phyloP scores from a whole-genome alignment of 2,888 invertebrate genomes.

The Ectemnius cavifrons region DNA sequence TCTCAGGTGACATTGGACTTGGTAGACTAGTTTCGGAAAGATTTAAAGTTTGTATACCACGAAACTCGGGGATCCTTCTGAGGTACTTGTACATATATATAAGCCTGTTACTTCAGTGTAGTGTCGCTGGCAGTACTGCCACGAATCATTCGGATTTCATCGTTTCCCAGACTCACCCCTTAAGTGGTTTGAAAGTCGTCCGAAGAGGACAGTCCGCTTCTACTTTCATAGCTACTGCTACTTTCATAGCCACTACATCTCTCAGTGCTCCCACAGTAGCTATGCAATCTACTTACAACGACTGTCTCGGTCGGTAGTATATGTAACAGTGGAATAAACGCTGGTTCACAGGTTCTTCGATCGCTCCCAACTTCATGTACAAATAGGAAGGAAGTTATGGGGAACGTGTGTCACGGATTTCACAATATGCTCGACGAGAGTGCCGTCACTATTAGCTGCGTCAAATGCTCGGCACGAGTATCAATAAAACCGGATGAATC shows the following conservation, averaged over 20 bases:
- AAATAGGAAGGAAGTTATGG: background rate
- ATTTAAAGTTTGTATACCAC: conserved; percentile 46
- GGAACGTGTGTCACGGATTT: conserved; percentile 20
- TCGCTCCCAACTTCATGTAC: too few relatives aligned
- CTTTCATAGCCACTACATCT: background rate
- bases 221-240: conserved; percentile 33
- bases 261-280: background rate
- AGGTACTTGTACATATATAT: conserved; percentile 19
- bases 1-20: conserved; percentile 33
- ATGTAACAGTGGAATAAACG: too few relatives aligned
- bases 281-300: conserved; percentile 1
- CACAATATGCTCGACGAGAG: conserved; percentile 19
- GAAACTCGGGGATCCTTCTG: conserved; percentile 30
- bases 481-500: conserved; percentile 27
- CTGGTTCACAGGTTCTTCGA: too few relatives aligned
- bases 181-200: conserved; percentile 12
- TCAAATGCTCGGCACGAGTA: conserved; percentile 29
- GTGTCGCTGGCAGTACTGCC: conserved; percentile 17
- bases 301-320: background rate
- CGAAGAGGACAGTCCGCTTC: conserved; percentile 26
- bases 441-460: conserved; percentile 27
- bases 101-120: conserved; percentile 16
- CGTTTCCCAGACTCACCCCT: conserved; percentile 9
- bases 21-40: conserved; percentile 35
- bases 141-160: conserved; percentile 36